phyloP scores from a whole-genome alignment of 1,140 invertebrate species.

The Platorchestia sp. region DNA sequence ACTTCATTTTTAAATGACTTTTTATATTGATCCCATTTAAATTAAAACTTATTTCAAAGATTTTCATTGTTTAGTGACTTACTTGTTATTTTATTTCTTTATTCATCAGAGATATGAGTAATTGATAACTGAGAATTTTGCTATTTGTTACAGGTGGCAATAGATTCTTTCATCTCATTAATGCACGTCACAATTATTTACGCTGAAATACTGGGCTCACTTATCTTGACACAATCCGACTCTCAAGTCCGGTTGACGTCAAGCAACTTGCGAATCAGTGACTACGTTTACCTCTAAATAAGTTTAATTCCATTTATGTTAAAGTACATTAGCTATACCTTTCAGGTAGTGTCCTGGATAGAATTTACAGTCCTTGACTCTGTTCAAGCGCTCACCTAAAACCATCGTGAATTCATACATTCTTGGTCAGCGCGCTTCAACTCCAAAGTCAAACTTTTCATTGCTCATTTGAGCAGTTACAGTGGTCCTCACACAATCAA shows the following conservation, averaged over 20 bases:
- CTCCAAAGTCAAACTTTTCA: too few relatives aligned
- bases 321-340: too few relatives aligned
- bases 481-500: too few relatives aligned
- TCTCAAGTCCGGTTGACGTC: neutral
- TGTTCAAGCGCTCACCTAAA: too few relatives aligned
- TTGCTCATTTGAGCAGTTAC: too few relatives aligned
- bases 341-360: too few relatives aligned
- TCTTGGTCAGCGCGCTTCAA: too few relatives aligned
- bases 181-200: neutral
- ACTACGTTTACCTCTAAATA: too few relatives aligned
- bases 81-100: neutral
- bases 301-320: too few relatives aligned
- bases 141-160: neutral
- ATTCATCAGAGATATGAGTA: neutral
- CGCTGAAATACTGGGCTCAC: neutral
- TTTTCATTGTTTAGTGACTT: neutral
- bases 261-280: too few relatives aligned
- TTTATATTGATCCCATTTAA: neutral
- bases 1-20: neutral
- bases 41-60: neutral
- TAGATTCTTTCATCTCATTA: neutral
- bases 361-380: too few relatives aligned
- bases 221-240: neutral
- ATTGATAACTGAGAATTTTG: neutral
- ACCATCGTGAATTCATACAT: too few relatives aligned